A percentile compares a stretch with the other conserved stretches of the same genome.
Conservation (phyloP, 2,888 invertebrate species). For the Cheilosia grossa region DNA sequence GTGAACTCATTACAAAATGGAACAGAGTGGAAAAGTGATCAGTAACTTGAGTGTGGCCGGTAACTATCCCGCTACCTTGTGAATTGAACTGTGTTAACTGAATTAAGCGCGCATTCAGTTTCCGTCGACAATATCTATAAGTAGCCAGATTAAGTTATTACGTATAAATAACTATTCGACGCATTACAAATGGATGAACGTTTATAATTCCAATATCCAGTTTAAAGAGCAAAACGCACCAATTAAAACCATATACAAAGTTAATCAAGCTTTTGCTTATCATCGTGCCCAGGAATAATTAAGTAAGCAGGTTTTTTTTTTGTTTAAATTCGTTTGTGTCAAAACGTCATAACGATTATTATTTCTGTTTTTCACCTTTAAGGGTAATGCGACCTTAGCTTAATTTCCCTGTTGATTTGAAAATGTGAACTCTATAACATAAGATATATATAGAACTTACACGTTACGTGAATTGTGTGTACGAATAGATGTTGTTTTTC, state of each 20-base stretch:
- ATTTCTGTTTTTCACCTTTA: not conserved
- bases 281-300: slow-evolving; percentile 13
- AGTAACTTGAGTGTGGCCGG: no score
- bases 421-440: slow-evolving; percentile 5
- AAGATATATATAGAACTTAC: not conserved
- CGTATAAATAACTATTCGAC: not conserved
- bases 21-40: no score
- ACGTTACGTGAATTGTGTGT: slow-evolving; percentile 6
- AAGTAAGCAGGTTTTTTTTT: not conserved
- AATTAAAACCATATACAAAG: slow-evolving; percentile 34
- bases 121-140: slow-evolving; percentile 8
- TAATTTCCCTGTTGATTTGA: not conserved
- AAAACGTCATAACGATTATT: slow-evolving; percentile 8
- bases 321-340: not conserved
- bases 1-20: no score
- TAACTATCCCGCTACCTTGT: no score
- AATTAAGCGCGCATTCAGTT: not conserved
- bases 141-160: slow-evolving; percentile 7
- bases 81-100: slow-evolving; percentile 7
- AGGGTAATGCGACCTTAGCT: not conserved
- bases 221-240: slow-evolving; percentile 25
- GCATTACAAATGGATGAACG: slow-evolving; percentile 2
- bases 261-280: slow-evolving; percentile 35
- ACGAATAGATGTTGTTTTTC: slow-evolving; percentile 3
- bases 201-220: slow-evolving; percentile 47